A percentile compares a stretch with the other conserved stretches of the same genome.
phyloP scores from a whole-genome alignment of 2,888 invertebrate genomes.

The Drosophila subquinaria region DNA sequence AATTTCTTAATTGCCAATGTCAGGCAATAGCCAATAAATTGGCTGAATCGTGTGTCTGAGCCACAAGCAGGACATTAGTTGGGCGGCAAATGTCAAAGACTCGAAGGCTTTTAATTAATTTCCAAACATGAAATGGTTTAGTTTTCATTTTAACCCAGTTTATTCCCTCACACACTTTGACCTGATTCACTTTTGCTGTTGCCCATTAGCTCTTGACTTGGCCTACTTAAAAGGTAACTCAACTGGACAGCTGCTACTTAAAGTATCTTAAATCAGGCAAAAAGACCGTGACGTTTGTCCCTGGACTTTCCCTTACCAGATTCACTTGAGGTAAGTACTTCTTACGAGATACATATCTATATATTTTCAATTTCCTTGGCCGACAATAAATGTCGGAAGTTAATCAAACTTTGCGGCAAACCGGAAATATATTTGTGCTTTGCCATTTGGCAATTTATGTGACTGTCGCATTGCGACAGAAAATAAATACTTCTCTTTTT shows the following conservation, averaged over 20 bases:
- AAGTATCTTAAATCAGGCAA: slow-evolving; percentile 2
- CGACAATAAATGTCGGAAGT: slow-evolving; percentile 44
- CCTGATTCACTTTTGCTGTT: slow-evolving; percentile 20
- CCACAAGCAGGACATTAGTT: slow-evolving; percentile 25
- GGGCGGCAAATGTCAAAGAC: slow-evolving; percentile 45
- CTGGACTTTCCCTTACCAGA: neutral
- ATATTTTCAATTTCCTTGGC: slow-evolving; percentile 57
- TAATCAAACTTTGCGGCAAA: slow-evolving; percentile 41
- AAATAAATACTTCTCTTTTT: slow-evolving; percentile 18
- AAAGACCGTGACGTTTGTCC: slow-evolving; percentile 14
- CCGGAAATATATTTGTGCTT: slow-evolving; percentile 43
- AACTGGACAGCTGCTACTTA: slow-evolving; percentile 20
- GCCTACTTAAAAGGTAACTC: slow-evolving; percentile 7
- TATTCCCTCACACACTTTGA: slow-evolving; percentile 24
- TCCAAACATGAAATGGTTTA: neutral
- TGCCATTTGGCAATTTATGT: slow-evolving; percentile 43
- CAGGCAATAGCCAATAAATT: slow-evolving; percentile 38
- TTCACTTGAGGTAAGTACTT: neutral
- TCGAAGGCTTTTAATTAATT: slow-evolving; percentile 36
- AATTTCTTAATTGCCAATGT: slow-evolving; percentile 70
- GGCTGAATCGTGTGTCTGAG: neutral
- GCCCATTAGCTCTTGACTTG: neutral
- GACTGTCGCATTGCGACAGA: slow-evolving; percentile 46
- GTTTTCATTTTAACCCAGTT: slow-evolving; percentile 25
- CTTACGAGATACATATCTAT: slow-evolving; percentile 27